Evolutionary conservation across 2,113 vertebrate species (phyloP), one percentile per base, ranked within the genome.

Genomic region (Ageneiosus marmoratus): DNA sequence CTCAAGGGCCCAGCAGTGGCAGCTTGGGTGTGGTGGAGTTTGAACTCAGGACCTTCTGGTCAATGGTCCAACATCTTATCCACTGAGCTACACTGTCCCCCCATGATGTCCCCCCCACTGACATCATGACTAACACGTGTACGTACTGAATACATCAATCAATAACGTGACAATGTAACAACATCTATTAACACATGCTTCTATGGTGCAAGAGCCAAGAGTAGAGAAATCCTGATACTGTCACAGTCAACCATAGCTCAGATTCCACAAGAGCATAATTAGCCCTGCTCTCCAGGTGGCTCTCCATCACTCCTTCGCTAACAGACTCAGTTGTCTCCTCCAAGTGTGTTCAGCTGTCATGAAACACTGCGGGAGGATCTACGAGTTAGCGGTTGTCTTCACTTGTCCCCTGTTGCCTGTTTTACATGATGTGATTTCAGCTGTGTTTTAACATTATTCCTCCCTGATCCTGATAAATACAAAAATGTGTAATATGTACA

Each of bases 281-380:
- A 58, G 10, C 75, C 12, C 53, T 56, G 51, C 75, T 77, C 20
- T 41, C 51, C 55, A n/a, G 75, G 75, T 56, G 53, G 53, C 51
- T 58, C 22, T 41, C 65, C 7, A n/a, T n/a, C n/a, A n/a, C 2
- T 67, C 65, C 9, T 34, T n/a, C n/a, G n/a, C n/a, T n/a, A n/a
- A n/a, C n/a, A n/a, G 75, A 41, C 20, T 2, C 2, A n/a, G 51
- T 16, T 15, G 75, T 77, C 75, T 41, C 51, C 32, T 41, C 34
- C 4, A 18, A 58, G 75, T 12, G 51, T 77, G 75, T 77, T 58
- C 75, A 77, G 75, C 75, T 77, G 75, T 77, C 32, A 32, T n/a
- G 6, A 7, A 56, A 55, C 16, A 22, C 74, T 77, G 74, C 37
- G 9, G 34, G 74, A 77, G 22, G 51, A n/a, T 32, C 24, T 24